Base-by-base conservation (phyloP, 2,888 invertebrate species). In the Dasysyrphus albostriatus region DNA sequence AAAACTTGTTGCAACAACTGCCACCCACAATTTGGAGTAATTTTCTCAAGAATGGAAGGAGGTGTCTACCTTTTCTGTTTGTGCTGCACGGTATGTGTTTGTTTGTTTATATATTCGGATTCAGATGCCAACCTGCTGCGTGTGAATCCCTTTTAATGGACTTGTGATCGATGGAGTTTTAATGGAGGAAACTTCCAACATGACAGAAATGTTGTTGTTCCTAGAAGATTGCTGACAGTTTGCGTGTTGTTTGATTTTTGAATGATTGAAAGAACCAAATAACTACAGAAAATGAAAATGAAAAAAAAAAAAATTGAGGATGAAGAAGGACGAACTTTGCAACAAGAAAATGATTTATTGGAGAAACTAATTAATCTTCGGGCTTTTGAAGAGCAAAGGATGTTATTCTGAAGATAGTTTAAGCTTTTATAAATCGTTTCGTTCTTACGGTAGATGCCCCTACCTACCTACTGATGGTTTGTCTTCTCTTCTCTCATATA, bases 161-260 rank as follows among this genome's bases (percentile, higher is more conserved):
- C 49, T 63, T 65, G 42, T 85, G 85, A 85, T 85, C 77, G 85
- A 85, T 85, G 82, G 77, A 74, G 59, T 77, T 85, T 85, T 85
- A 85, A 85, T 85, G 82, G 82, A 63, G 73, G 47, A 81, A 85
- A 82, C 67, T 74, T 82, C 56, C 77, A 81, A 77, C 82, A 82
- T 82, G 81, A 77, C 84, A 69, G 65, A 10, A 72, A 59, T 76
- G 67, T 67, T 65, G 76, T 58, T 72, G 58, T 65, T 82, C 39
- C 7, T 63, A 54, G 79, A 61, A 73, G 59, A 79, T 78, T 76
- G 80, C 81, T 73, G 82, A 74, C 82, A 85, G 81, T 82, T 81
- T 85, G 73, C 81, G 61, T 80, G 77, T 77, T 82, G 56, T 76
- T 82, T 77, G 56, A 49, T 32, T 74, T 69, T 44, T 16, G 42